Evolutionary conservation across 2,797 vertebrate genomes (phyloP).

Genomic region (Caiman crocodilus): DNA sequence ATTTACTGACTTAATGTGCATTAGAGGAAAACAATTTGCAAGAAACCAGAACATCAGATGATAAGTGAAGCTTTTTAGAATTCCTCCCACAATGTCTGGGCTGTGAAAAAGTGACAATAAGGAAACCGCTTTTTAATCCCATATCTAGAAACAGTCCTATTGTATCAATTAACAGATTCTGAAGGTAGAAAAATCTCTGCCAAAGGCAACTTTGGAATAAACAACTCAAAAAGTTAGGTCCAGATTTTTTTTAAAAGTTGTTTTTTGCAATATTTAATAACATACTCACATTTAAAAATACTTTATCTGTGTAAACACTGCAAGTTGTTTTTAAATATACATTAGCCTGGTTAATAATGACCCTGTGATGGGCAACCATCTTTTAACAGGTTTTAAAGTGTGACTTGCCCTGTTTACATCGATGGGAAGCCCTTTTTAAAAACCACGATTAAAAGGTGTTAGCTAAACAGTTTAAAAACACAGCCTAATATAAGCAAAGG

Average conservation of each 20-base stretch:
- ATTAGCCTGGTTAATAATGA: neutral
- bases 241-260: neutral
- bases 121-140: neutral
- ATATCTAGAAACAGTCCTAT: neutral
- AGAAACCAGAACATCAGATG: neutral
- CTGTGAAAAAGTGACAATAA: neutral
- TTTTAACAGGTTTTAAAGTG: neutral
- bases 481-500: neutral
- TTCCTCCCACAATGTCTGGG: neutral
- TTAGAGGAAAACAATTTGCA: neutral
- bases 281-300: neutral
- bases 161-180: neutral
- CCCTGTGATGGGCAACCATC: neutral
- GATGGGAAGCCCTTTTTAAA: neutral
- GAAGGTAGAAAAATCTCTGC: neutral
- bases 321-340: neutral
- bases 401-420: neutral
- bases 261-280: neutral
- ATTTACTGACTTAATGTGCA: neutral
- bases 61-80: neutral
- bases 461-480: neutral
- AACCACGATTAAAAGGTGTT: neutral
- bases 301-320: neutral
- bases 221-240: neutral
- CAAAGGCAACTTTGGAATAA: neutral